Base-by-base conservation (phyloP, 64 coral and sea anemone species). In the Montipora efflorescens region DNA sequence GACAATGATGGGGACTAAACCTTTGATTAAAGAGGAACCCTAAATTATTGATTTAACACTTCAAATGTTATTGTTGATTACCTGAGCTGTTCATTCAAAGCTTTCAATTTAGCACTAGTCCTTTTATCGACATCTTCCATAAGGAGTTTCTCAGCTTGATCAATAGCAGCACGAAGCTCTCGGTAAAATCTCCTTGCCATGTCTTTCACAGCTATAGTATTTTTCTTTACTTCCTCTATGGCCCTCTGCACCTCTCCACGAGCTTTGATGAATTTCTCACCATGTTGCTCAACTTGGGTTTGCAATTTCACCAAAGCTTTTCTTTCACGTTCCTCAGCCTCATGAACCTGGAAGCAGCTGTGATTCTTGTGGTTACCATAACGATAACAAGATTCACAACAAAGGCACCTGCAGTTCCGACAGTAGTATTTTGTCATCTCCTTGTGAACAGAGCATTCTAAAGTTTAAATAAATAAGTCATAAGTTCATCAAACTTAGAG, bases 11-110 rank as follows among this genome's bases (percentile, higher is more conserved):
- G 53, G 36, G 36, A 36, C 36, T 36, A 36, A 36, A 36, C 36
- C 36, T 36, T 36, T 36, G 2, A 36, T 36, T 36, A 36, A 36
- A 36, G 36, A 36, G 36, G 36, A 36, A 36, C 36, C 36, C 36
- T 36, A 36, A 36, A 36, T 36, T 36, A 36, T 36, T 36, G 28
- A 36, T 36, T 36, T 36, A 1, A 8, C 11, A 8, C 6, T 57
- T 57, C 53, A 57, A 57, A 57, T 68, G 22, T 21, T 71, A 5
- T 52, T 86, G 4, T 15, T 47, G 47, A 18, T 87, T 89, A 96
- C 97, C 97, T 94, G 58, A 99, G 87, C 86, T 99, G 97, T 67
- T 99, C 97, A 90, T 99, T 99, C 4, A 99, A 87, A 82, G 66
- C 84, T 76, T 86, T 92, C 8, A 99, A 61, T 45, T 96, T 99